Conservation (phyloP, 2,113 vertebrate species). For the Sylvilagus bachmani region DNA sequence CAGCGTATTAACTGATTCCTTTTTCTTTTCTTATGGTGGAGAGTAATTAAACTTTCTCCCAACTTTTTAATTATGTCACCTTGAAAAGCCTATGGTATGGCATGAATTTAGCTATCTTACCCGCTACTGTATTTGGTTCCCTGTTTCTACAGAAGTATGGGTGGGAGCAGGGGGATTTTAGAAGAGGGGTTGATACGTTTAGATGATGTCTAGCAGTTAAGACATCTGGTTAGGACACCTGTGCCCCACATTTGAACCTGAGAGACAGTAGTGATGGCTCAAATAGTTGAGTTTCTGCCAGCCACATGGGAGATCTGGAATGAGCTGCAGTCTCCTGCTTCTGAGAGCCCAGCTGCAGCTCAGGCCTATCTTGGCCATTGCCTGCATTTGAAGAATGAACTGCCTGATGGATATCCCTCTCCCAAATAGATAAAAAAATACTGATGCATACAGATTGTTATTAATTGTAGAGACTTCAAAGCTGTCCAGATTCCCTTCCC, state of each 20-base stretch:
- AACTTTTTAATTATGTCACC: neutral
- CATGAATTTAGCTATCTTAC: neutral
- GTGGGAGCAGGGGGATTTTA: neutral
- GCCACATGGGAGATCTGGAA: too few relatives aligned
- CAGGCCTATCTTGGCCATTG: too few relatives aligned
- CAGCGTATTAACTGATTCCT: neutral
- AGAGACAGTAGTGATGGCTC: too few relatives aligned
- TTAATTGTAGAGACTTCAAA: conserved; percentile 3
- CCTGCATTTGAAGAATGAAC: too few relatives aligned
- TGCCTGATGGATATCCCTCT: too few relatives aligned
- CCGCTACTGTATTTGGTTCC: neutral
- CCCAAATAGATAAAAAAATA: neutral
- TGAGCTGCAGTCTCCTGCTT: too few relatives aligned
- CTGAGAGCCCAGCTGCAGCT: too few relatives aligned
- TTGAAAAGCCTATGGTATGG: neutral
- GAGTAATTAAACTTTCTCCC: neutral
- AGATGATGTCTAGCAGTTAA: neutral
- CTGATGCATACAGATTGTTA: neutral
- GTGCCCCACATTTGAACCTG: too few relatives aligned
- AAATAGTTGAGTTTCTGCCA: too few relatives aligned
- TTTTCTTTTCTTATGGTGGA: neutral
- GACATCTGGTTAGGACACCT: too few relatives aligned
- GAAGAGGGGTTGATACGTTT: neutral
- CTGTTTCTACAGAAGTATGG: neutral
- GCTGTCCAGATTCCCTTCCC: neutral